Percentiles rank a stretch among this genome's conserved stretches.
Conservation (phyloP, 2,888 invertebrate species). For the Chamaedrilus cognettii region DNA sequence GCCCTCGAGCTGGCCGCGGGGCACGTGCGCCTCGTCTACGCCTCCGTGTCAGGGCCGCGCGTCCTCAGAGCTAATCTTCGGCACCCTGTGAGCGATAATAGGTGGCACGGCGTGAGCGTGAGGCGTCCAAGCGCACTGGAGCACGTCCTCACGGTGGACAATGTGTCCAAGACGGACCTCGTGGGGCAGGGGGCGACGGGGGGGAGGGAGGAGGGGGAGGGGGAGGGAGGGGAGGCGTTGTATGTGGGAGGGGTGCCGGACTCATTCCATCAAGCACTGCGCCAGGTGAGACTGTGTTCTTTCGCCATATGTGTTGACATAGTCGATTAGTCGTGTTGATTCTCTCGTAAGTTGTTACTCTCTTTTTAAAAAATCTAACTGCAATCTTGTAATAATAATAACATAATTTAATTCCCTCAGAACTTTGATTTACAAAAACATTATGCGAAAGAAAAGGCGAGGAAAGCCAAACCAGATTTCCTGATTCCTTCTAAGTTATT, state of each 20-base stretch:
- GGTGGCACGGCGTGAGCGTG: background rate
- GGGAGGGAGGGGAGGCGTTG: background rate
- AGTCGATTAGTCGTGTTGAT: too few relatives aligned
- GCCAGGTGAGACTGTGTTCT: too few relatives aligned
- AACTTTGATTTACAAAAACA: too few relatives aligned
- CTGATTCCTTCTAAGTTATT: too few relatives aligned
- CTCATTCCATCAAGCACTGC: background rate
- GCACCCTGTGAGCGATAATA: background rate
- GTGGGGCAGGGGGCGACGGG: background rate
- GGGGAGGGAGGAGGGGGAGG: background rate
- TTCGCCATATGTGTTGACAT: too few relatives aligned
- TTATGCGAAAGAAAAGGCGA: too few relatives aligned
- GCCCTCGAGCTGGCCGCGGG: background rate
- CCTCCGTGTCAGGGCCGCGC: background rate
- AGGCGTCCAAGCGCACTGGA: background rate
- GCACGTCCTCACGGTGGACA: background rate
- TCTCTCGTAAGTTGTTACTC: too few relatives aligned
- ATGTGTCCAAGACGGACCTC: background rate
- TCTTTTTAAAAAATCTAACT: too few relatives aligned
- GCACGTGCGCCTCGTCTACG: background rate
- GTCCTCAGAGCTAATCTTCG: background rate
- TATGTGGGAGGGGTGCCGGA: background rate
- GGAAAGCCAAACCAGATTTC: too few relatives aligned
- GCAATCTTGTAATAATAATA: too few relatives aligned
- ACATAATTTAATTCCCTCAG: too few relatives aligned